Percentiles rank a stretch among this genome's conserved stretches.
Evolutionary conservation across 2,797 vertebrate species (phyloP).

Genomic region (Nannoperca obscura): DNA sequence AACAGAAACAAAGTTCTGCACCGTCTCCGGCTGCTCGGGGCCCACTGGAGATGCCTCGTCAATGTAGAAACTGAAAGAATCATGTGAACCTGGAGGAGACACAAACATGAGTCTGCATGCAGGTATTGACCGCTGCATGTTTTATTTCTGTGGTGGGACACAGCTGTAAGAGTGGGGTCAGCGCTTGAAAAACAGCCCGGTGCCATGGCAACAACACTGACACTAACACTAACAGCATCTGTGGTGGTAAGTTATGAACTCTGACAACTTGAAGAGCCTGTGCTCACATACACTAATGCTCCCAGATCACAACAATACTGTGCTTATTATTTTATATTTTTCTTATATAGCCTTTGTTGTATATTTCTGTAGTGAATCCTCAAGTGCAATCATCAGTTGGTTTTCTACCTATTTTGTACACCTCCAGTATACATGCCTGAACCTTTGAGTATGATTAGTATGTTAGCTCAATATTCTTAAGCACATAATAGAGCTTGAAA

Average conservation of each 20-base stretch:
- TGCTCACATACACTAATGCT: neutral
- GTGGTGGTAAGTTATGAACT: conserved; percentile 31
- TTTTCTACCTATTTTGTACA: neutral
- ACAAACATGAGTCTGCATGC: conserved; percentile 44
- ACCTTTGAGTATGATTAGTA: neutral
- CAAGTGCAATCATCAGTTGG: neutral
- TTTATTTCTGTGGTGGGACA: conserved; percentile 34
- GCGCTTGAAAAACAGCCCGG: conserved; percentile 20
- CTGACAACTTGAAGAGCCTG: conserved; percentile 30
- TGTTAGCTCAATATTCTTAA: neutral
- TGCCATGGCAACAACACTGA: conserved; percentile 57
- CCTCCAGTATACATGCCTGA: neutral
- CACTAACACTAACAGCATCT: conserved; percentile 30
- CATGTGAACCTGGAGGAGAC: conserved; percentile 92
- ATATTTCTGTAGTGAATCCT: neutral
- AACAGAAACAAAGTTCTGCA: conserved; percentile 98
- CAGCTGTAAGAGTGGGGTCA: conserved; percentile 44
- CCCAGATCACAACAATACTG: neutral
- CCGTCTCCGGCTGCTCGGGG: conserved; percentile 96
- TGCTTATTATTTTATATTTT: neutral
- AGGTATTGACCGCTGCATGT: conserved; percentile 10
- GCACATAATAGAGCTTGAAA: neutral
- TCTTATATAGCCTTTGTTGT: neutral
- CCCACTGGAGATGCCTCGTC: conserved; percentile 97
- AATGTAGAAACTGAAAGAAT: conserved; percentile 99